Conservation (phyloP, 2,888 invertebrate genomes). For the Pseudeuparius sepicola region DNA sequence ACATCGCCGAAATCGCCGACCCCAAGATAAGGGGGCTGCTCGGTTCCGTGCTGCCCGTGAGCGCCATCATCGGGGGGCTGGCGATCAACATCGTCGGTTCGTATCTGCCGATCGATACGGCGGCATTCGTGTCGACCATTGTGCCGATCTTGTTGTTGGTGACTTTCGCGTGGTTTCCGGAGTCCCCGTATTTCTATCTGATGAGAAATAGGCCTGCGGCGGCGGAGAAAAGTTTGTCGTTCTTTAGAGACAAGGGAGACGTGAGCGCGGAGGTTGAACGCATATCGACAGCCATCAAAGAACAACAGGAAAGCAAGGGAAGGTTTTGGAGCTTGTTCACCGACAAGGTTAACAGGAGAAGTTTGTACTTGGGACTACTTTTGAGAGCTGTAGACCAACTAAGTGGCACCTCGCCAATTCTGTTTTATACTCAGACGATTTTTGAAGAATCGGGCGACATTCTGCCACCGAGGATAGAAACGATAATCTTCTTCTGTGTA, state of each 20-base stretch:
- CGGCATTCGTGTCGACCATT: conserved; percentile 40
- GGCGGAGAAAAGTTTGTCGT: conserved; percentile 41
- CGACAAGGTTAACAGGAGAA: conserved; percentile 49
- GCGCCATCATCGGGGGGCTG: conserved; percentile 44
- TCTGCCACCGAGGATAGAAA: conserved; percentile 33
- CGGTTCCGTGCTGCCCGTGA: conserved; percentile 47
- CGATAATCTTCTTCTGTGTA: conserved; percentile 35
- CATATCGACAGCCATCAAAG: conserved; percentile 29
- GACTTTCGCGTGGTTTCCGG: conserved; percentile 44
- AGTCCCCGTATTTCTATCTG: conserved; percentile 45
- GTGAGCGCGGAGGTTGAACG: conserved; percentile 38
- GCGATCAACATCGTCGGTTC: conserved; percentile 41
- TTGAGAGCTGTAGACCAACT: conserved; percentile 45
- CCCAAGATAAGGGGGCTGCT: conserved; percentile 46
- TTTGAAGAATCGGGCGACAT: conserved; percentile 35
- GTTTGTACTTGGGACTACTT: conserved; percentile 48
- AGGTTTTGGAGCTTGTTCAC: conserved; percentile 46
- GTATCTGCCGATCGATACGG: conserved; percentile 38
- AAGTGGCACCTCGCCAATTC: conserved; percentile 51
- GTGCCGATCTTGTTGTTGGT: conserved; percentile 40
- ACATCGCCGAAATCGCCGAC: conserved; percentile 49
- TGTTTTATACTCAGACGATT: conserved; percentile 47
- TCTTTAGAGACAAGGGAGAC: conserved; percentile 40
- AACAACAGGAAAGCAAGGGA: conserved; percentile 42
- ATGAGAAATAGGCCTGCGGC: conserved; percentile 36